phyloP scores from a whole-genome alignment of 92 coral and sea anemone species.

The Epizoanthus stellaris region DNA sequence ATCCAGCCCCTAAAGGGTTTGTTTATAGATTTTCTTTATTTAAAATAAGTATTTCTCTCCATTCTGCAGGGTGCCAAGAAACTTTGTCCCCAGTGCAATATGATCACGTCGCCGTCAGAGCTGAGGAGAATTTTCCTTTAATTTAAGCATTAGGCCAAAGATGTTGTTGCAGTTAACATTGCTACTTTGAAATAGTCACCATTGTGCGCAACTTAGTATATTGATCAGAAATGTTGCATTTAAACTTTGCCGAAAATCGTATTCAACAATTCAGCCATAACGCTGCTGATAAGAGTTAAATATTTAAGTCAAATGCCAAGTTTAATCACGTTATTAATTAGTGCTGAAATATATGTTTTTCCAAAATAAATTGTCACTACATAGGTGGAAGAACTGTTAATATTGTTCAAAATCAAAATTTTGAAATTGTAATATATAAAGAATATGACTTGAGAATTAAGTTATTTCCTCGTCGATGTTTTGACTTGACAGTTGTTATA shows the following conservation, averaged over 20 bases:
- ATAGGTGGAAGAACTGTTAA: background rate
- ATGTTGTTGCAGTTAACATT: no score
- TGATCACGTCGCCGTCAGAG: constrained; percentile 90
- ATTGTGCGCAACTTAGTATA: no score
- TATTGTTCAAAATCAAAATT: background rate
- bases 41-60: background rate
- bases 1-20: background rate
- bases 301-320: background rate
- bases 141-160: background rate
- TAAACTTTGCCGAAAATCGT: background rate
- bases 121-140: constrained; percentile 81
- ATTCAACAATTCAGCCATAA: background rate
- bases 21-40: background rate
- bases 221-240: background rate
- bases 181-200: no score
- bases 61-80: constrained; percentile 81
- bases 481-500: background rate
- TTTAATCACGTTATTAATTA: background rate
- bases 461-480: constrained; percentile 7
- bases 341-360: constrained; percentile 3
- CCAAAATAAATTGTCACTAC: background rate
- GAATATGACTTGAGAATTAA: background rate
- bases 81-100: constrained; percentile 92
- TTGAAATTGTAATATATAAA: constrained; percentile 22
- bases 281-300: background rate